Evolutionary conservation across 2,797 vertebrate genomes (phyloP).

Genomic region (Manis javanica): DNA sequence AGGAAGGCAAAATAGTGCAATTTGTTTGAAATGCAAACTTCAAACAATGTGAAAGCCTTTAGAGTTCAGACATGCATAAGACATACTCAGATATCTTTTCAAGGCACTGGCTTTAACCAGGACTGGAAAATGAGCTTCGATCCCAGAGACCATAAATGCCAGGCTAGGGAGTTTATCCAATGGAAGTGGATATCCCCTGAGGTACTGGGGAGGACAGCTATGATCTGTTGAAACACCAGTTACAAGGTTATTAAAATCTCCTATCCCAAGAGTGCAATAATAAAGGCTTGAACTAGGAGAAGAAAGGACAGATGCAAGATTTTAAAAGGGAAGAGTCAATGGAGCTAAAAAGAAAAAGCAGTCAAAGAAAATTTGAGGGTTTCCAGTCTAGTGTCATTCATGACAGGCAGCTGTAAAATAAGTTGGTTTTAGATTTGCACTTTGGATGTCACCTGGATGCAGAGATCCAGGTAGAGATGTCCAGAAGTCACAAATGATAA

Average conservation of each 20-base stretch:
- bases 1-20: not conserved
- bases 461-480: conserved; percentile 7
- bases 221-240: conserved; percentile 32
- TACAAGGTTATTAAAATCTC: conserved; percentile 37
- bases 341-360: conserved; percentile 27
- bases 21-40: conserved; percentile 56
- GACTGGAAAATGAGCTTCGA: conserved; percentile 35
- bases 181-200: not conserved
- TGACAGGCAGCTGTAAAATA: not conserved
- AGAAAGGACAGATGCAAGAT: conserved; percentile 20
- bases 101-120: conserved; percentile 32
- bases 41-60: not conserved
- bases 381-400: conserved; percentile 35
- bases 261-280: conserved; percentile 8
- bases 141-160: not conserved
- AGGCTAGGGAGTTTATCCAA: not conserved
- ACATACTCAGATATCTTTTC: not conserved
- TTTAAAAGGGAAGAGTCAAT: conserved; percentile 11
- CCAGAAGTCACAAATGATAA: not conserved
- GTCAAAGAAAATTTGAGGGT: conserved; percentile 2
- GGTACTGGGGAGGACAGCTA: not conserved
- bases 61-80: conserved; percentile 14
- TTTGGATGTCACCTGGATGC: conserved; percentile 28
- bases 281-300: conserved; percentile 45
- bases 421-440: conserved; percentile 49